Evolutionary conservation across 2,113 vertebrate genomes (phyloP), one percentile per base, ranked within the genome.

Genomic region (Polyodon spathula): DNA sequence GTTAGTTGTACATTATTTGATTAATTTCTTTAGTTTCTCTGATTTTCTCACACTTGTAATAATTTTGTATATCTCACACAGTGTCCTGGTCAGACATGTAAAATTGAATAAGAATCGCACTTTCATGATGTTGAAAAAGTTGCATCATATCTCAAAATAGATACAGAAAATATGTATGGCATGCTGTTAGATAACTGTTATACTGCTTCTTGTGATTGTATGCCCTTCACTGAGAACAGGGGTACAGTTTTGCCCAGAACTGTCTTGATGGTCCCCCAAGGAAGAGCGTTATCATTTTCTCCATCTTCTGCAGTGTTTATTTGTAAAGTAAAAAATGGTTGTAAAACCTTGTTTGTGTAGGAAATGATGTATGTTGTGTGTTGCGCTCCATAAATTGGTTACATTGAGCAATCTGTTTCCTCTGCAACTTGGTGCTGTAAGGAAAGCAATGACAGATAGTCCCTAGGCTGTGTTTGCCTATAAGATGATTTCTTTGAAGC

Each of bases 401-500:
- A 75, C 69, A 74, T 1, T 63, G 74, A 79, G 74, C 72, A 80
- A 58, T 72, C 86, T 74, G 79, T 73, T 69, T 76, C 66, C 69
- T 75, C 78, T 84, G 71, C 66, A 82, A 54, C 77, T 75, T 85
- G 81, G 73, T 72, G 67, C 78, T 81, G 73, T 75, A 75, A 83
- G 77, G 74, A 86, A 74, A 73, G 69, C 76, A 71, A 69, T 90
- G 91, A 92, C 90, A 89, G 88, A 93, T 92, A 88, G 84, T 81
- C 84, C 89, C 86, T 88, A 86, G 89, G 87, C 84, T 73, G 80
- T 91, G 90, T 97, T 97, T 94, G 92, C 88, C 90, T 93, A 89
- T 89, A 89, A 92, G 92, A 94, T 93, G 92, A 94, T 97, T 93
- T 94, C 89, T 88, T 92, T 89, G 87, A 91, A 89, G 88, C 88